A percentile compares a stretch with the other conserved stretches of the same genome.
phyloP scores from a whole-genome alignment of 2,113 vertebrate genomes.

The Petromus typicus region DNA sequence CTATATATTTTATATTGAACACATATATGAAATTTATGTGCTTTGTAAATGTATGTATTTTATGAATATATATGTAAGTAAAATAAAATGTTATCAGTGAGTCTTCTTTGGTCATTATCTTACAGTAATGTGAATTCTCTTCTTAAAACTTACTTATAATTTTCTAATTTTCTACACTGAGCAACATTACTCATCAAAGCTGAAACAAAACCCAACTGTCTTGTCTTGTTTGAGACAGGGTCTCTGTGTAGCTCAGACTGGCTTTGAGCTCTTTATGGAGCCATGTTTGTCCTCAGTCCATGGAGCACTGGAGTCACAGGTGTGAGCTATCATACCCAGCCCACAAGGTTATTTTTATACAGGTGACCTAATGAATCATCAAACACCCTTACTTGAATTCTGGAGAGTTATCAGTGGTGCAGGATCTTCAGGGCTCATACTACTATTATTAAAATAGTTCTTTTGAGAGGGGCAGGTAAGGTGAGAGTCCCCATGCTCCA shows the following conservation, averaged over 20 bases:
- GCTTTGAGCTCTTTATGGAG: background rate
- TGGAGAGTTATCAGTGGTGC: background rate
- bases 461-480: background rate
- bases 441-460: background rate
- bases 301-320: background rate
- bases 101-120: background rate
- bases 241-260: background rate
- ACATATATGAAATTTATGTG: background rate
- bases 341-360: background rate
- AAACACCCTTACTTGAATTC: background rate
- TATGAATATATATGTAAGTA: background rate
- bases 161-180: slow-evolving; percentile 17
- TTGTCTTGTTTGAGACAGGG: background rate
- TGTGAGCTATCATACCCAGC: background rate
- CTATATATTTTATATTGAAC: background rate
- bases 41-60: background rate
- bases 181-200: background rate
- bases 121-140: background rate
- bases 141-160: background rate
- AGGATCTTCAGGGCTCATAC: background rate
- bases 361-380: background rate
- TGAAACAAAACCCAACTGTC: background rate
- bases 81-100: background rate
- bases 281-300: background rate
- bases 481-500: background rate